Base-by-base conservation (phyloP, 2,113 vertebrate genomes). In the Pseudonaja textilis region DNA sequence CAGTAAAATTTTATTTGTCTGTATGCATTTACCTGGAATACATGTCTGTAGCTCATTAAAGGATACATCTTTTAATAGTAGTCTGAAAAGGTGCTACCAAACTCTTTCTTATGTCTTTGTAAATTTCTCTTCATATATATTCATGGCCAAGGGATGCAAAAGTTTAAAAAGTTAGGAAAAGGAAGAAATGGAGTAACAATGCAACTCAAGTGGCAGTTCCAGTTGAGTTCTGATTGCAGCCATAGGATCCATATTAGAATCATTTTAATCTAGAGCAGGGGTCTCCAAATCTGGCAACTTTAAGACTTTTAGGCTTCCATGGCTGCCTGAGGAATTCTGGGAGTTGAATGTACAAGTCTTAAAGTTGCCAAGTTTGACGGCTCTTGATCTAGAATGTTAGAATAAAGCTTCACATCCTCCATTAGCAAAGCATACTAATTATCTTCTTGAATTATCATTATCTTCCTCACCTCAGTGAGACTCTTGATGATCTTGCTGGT, bases 11-110 rank as follows among this genome's bases (percentile, higher is more conserved):
- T 20, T 69, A 69, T 34, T 34, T 16, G 5, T 64, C 61, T 69
- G 29, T 69, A 69, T 69, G 34, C 69, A 81, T 81, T 81, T 57
- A 92, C 34, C 54, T 85, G 54, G 88, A 92, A 92, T 81, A 81
- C 20, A 6, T 81, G 69, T 34, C 16, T 81, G 16, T 81, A 39
- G 16, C n/a, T 81, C 34, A 39, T 20, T 39, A 81, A 74, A 81
- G n/a, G 16, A 81, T 81, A 81, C 16, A 39, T 8, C 5, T 81
- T 39, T 39, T 81, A 81, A 20, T 81, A 81, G 16, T 81, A 81
- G 18, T 81, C 34, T 42, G 18, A 81, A 74, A 81, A 81, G 74
- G 18, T 81, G 74, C 18, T 81, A 81, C 34, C 34, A 9, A 18
- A 81, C 6, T 22, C 34, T 22, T 81, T 39, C 7, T 22, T 34